These are phyloP conservation scores for Chaenocephalus aceratus DNA, from an alignment of 2,113 vertebrate genomes.

Conservation along the genomic window DNA sequence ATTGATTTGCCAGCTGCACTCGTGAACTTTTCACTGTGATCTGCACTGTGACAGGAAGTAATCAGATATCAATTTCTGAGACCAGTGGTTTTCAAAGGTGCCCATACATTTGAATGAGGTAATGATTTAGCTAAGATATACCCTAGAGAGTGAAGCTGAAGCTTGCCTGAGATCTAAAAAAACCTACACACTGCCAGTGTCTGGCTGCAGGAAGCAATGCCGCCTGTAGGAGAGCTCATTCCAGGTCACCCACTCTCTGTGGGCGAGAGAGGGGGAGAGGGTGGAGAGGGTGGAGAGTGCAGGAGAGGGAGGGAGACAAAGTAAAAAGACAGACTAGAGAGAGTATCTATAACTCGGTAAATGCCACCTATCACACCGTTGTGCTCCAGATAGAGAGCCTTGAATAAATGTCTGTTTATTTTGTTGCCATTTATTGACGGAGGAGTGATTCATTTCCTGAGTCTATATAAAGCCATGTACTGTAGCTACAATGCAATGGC, in stretches of 20 bases:
- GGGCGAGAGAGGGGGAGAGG: constrained; percentile 55
- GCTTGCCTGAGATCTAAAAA: constrained; percentile 2
- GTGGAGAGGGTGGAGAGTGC: constrained; percentile 55
- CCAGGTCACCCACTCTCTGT: constrained; percentile 78
- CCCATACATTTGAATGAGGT: constrained; percentile 29
- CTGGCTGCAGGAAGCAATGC: constrained; percentile 49
- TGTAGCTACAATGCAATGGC: constrained; percentile 52
- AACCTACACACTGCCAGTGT: constrained; percentile 44
- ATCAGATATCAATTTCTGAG: constrained; percentile 54
- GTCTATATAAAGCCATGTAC: constrained; percentile 71
- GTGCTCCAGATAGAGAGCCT: constrained; percentile 53
- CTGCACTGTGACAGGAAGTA: constrained; percentile 59
- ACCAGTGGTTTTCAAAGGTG: constrained; percentile 50
- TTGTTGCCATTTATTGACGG: constrained; percentile 66
- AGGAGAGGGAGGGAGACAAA: constrained; percentile 44
- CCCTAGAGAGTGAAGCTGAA: constrained; percentile 7
- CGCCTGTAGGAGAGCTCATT: constrained; percentile 64
- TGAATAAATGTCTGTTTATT: constrained; percentile 66
- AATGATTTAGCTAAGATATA: constrained; percentile 1
- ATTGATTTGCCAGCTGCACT: constrained; percentile 64
- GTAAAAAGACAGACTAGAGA: constrained; percentile 49
- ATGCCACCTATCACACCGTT: constrained; percentile 55
- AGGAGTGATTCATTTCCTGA: constrained; percentile 75
- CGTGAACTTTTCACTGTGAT: constrained; percentile 70
- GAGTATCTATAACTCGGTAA: constrained; percentile 58